Conservation (phyloP, 2,888 invertebrate species). For the Thyatira batis region DNA sequence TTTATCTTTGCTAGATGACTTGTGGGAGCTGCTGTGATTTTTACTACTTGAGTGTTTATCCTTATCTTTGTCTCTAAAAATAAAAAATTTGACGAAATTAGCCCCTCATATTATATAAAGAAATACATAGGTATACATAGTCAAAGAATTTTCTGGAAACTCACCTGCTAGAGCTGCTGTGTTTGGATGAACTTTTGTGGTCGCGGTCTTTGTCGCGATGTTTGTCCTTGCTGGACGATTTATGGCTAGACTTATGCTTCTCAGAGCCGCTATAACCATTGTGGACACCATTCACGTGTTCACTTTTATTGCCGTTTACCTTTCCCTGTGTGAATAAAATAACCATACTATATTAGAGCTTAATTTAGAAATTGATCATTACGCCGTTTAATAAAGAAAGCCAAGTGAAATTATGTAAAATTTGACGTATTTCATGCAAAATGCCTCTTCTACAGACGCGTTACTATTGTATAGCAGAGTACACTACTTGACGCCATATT, state of each 20-base stretch:
- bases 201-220: conserved; percentile 86
- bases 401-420: not conserved
- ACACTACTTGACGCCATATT: conserved; percentile 93
- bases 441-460: conserved; percentile 56
- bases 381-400: conserved; percentile 1
- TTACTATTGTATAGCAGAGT: conserved; percentile 69
- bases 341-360: conserved; percentile 20
- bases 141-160: conserved; percentile 64
- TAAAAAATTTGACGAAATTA: too few relatives aligned
- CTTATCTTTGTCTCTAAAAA: conserved; percentile 75
- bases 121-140: too few relatives aligned
- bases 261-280: conserved; percentile 86
- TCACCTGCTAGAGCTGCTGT: conserved; percentile 77
- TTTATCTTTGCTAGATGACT: conserved; percentile 78
- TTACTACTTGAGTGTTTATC: conserved; percentile 80
- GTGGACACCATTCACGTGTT: conserved; percentile 90
- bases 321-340: conserved; percentile 61
- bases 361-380: conserved; percentile 19
- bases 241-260: conserved; percentile 84
- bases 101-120: too few relatives aligned
- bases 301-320: conserved; percentile 80
- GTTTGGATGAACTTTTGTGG: conserved; percentile 80
- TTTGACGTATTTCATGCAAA: not conserved
- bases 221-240: conserved; percentile 86
- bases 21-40: conserved; percentile 81